Conservation (phyloP, 2,888 invertebrate species). For the Ormyrus nitidulus region DNA sequence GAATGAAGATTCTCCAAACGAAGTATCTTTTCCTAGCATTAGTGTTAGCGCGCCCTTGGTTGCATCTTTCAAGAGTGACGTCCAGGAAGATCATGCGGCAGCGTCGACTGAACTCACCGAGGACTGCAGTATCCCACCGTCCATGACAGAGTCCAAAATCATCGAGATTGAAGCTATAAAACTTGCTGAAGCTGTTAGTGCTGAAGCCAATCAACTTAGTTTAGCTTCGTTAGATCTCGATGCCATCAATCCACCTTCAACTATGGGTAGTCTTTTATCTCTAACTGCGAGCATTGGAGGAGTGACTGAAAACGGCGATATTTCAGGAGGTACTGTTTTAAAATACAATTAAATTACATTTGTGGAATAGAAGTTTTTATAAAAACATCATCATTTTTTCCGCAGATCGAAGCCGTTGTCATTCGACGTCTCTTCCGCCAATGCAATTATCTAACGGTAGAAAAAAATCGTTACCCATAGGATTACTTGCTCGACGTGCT, state of each 20-base stretch:
- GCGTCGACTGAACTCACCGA: slow-evolving; percentile 1
- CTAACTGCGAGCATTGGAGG: slow-evolving; percentile 74
- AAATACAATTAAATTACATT: too few relatives aligned
- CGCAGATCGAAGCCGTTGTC: slow-evolving; percentile 62
- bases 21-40: slow-evolving; percentile 88
- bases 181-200: slow-evolving; percentile 79
- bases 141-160: slow-evolving; percentile 82
- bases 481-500: slow-evolving; percentile 84
- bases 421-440: slow-evolving; percentile 66
- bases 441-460: slow-evolving; percentile 66
- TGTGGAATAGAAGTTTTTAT: not conserved
- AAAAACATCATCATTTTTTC: slow-evolving; percentile 43
- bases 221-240: slow-evolving; percentile 79
- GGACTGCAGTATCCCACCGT: slow-evolving; percentile 38
- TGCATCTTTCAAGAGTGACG: slow-evolving; percentile 82
- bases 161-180: slow-evolving; percentile 87
- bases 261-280: slow-evolving; percentile 83
- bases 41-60: slow-evolving; percentile 86
- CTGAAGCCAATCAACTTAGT: slow-evolving; percentile 73
- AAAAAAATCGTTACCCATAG: slow-evolving; percentile 84
- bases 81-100: slow-evolving; percentile 62
- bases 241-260: slow-evolving; percentile 85
- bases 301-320: slow-evolving; percentile 39
- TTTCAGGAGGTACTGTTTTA: slow-evolving; percentile 39
- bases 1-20: slow-evolving; percentile 89